Base-by-base conservation (phyloP, 1,140 invertebrate species). In the Drosophila watanabei region DNA sequence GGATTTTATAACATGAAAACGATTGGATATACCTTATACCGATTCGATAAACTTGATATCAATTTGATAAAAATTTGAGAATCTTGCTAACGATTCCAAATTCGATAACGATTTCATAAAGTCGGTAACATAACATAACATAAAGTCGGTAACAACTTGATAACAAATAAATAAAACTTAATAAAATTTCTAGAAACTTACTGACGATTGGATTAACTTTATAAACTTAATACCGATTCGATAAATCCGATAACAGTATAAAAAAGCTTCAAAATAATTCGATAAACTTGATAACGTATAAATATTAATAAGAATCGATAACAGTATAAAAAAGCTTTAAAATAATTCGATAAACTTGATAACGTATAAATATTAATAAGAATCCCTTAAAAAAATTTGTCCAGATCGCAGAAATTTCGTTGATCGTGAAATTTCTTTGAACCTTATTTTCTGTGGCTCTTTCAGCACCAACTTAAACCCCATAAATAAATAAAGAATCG, bases 381-480 rank as follows among this genome's bases (percentile, higher is more conserved):
- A 11, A 11, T 51, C 8, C 14, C 2, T 8, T 2, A 28, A 49
- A n/a, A 24, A 10, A 5, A 5, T 0, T 30, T 7, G 2, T 28
- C 4, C 28, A 16, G 4, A 18, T 51, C 0, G 5, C 0, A n/a
- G 0, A 11, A 13, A 6, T 51, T 18, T 11, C 8, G 0, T 13
- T 7, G 10, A 32, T 52, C 28, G 10, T 33, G 8, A 6, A 18
- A 52, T 18, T 30, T 33, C n/a, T 1, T 2, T 9, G 2, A 24
- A 11, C 18, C 20, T 11, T 24, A 56, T 4, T 45, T 62, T 62
- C 30, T 35, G 11, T 10, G 16, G 0, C 14, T 35, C 63, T n/a
- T 63, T 13, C 41, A 62, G 28, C 62, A 28, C 18, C 37, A 61
- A 32, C 30, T 41, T 58, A n/a, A 61, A 39, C 37, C 11, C 14